Conservation (phyloP, 2,797 vertebrate genomes). For the Lacerta agilis region DNA sequence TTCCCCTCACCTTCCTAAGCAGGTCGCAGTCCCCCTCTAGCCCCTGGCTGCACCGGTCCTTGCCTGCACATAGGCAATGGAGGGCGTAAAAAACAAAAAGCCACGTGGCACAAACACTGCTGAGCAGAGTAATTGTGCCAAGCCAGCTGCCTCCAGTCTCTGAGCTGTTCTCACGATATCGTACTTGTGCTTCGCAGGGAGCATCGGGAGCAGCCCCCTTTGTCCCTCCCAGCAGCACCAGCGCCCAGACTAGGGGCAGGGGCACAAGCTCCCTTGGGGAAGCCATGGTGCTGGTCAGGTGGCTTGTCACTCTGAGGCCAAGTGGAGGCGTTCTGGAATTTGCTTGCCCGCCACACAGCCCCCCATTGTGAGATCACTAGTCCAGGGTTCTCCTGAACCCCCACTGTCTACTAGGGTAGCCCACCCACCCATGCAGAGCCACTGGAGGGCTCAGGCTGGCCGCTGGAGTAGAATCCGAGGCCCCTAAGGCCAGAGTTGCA, state of each 20-base stretch:
- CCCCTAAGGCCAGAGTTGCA: neutral
- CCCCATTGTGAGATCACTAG: constrained; percentile 24
- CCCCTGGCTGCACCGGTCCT: neutral
- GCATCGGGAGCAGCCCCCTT: accelerated
- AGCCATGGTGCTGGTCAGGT: neutral
- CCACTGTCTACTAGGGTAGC: neutral
- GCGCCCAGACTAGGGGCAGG: neutral
- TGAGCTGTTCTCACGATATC: neutral
- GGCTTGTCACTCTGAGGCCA: neutral
- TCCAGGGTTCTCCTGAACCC: neutral
- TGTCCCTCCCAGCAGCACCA: accelerated
- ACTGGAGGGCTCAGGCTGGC: neutral
- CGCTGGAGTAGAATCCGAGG: neutral
- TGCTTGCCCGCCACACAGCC: too few relatives aligned
- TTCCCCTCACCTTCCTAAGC: neutral
- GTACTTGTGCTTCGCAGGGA: neutral
- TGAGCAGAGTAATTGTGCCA: neutral
- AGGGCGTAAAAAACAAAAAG: neutral
- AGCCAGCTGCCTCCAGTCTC: neutral
- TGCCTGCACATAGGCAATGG: neutral
- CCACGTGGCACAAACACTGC: neutral
- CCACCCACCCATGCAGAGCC: too few relatives aligned
- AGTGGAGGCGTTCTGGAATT: neutral
- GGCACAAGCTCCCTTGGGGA: accelerated
- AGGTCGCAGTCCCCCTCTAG: neutral